A percentile compares a stretch with the other conserved stretches of the same genome.
phyloP scores from a whole-genome alignment of 2,888 invertebrate species.

The Ecliptopera silaceata region DNA sequence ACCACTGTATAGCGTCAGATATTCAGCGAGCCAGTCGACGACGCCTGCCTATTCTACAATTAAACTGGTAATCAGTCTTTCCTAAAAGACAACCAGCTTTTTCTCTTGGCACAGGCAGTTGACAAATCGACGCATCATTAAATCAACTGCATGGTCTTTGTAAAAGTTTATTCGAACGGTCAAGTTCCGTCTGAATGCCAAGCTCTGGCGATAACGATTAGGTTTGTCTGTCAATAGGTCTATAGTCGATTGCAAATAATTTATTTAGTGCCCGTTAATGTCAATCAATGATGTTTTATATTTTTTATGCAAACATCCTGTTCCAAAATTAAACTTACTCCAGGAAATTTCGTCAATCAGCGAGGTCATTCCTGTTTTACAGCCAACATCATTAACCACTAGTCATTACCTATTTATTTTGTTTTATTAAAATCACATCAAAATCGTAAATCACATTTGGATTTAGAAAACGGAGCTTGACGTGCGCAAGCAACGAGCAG shows the following conservation, averaged over 20 bases:
- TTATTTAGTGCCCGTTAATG: neutral
- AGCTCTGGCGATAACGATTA: neutral
- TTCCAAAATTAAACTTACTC: slow-evolving; percentile 41
- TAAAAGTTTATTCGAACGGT: slow-evolving; percentile 7
- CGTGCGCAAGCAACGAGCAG: slow-evolving; percentile 17
- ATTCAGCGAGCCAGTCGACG: slow-evolving; percentile 57
- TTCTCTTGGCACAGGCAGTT: slow-evolving; percentile 26
- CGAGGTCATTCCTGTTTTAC: slow-evolving; percentile 45
- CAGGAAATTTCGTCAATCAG: slow-evolving; percentile 54
- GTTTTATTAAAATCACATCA: slow-evolving; percentile 27
- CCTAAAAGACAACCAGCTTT: slow-evolving; percentile 28
- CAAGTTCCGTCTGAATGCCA: slow-evolving; percentile 4
- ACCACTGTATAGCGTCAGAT: slow-evolving; percentile 76
- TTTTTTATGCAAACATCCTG: slow-evolving; percentile 25
- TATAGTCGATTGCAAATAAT: neutral
- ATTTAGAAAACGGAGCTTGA: slow-evolving; percentile 20
- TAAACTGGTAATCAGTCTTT: slow-evolving; percentile 54
- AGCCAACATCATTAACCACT: slow-evolving; percentile 24
- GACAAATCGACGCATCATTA: slow-evolving; percentile 22
- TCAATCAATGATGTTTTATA: too few relatives aligned
- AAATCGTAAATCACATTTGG: slow-evolving; percentile 48
- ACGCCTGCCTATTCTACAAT: slow-evolving; percentile 56
- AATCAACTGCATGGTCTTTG: slow-evolving; percentile 10
- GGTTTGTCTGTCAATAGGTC: too few relatives aligned
- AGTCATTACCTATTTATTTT: slow-evolving; percentile 39